Conservation (phyloP, 1,140 invertebrate genomes). For the Drosophila asahinai region DNA sequence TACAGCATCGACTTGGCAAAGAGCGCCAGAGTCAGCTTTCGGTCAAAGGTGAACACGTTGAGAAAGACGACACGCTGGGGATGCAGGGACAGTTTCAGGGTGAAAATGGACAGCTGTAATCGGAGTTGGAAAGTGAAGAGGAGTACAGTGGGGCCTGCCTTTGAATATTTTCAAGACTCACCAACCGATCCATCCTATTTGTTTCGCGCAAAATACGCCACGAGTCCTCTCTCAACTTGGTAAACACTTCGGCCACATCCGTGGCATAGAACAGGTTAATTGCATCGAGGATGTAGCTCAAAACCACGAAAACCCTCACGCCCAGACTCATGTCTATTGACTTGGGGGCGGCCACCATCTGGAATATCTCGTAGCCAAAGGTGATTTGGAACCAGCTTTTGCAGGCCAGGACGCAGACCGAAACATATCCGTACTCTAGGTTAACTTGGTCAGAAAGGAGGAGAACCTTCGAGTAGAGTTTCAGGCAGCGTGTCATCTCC, state of each 20-base stretch:
- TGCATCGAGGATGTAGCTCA: constrained; percentile 36
- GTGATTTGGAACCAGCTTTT: constrained; percentile 52
- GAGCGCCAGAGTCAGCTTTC: constrained; percentile 40
- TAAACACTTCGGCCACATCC: constrained; percentile 40
- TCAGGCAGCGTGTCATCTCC: neutral
- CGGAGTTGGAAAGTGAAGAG: neutral
- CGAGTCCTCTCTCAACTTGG: constrained; percentile 6
- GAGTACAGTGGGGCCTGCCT: too few species aligned
- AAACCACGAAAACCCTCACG: constrained; percentile 25
- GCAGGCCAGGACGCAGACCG: constrained; percentile 33
- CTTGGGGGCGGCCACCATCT: constrained; percentile 28
- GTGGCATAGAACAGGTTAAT: constrained; percentile 34
- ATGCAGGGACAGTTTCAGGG: constrained; percentile 34
- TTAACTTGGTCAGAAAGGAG: neutral
- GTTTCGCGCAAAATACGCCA: constrained; percentile 17
- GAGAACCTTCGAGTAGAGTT: constrained; percentile 18
- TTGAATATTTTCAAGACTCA: neutral
- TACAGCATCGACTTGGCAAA: constrained; percentile 43
- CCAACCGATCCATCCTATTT: constrained; percentile 15
- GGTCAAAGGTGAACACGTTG: constrained; percentile 46
- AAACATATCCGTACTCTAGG: constrained; percentile 3
- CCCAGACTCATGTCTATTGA: constrained; percentile 14
- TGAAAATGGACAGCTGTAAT: constrained; percentile 42
- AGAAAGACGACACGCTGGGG: constrained; percentile 38
- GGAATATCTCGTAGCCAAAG: constrained; percentile 46